Percentiles rank a stretch among this genome's conserved stretches.
These are phyloP conservation scores for Orientallactaga sibirica DNA, from an alignment of 2,797 vertebrate species.

Conservation along the genomic window DNA sequence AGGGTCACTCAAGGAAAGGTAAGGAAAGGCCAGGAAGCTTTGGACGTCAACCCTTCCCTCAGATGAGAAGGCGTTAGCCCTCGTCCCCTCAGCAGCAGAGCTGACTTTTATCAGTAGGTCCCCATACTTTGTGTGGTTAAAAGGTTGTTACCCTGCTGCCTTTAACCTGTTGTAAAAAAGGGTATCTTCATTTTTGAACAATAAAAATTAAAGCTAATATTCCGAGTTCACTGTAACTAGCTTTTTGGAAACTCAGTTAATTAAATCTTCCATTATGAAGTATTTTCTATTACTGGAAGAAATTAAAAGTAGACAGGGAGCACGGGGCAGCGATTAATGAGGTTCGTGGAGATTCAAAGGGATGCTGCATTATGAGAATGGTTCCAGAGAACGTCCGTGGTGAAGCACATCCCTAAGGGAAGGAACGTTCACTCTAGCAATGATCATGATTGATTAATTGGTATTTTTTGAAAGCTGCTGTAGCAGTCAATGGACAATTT, in stretches of 20 bases:
- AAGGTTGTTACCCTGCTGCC: slow-evolving; percentile 75
- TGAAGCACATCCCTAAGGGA: slow-evolving; percentile 56
- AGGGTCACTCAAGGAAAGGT: slow-evolving; percentile 9
- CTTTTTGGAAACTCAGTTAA: slow-evolving; percentile 80
- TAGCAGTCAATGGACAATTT: neutral
- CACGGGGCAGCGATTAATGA: slow-evolving; percentile 74
- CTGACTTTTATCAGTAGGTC: slow-evolving; percentile 63
- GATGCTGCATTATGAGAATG: neutral
- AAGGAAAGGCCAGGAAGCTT: slow-evolving; percentile 11
- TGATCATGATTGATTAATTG: slow-evolving; percentile 52
- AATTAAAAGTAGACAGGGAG: slow-evolving; percentile 79
- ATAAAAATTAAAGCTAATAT: slow-evolving; percentile 79
- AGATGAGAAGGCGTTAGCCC: neutral
- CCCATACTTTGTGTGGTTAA: slow-evolving; percentile 58
- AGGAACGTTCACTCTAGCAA: neutral
- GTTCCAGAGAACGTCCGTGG: slow-evolving; percentile 54
- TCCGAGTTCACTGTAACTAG: slow-evolving; percentile 83
- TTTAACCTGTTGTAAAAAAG: slow-evolving; percentile 78
- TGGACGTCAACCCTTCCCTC: neutral
- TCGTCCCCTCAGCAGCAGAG: slow-evolving; percentile 58
- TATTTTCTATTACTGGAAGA: slow-evolving; percentile 83
- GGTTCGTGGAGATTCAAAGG: slow-evolving; percentile 62
- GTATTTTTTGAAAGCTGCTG: slow-evolving; percentile 49
- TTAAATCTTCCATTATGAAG: slow-evolving; percentile 84
- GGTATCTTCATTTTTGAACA: slow-evolving; percentile 77